phyloP scores from a whole-genome alignment of 2,113 vertebrate genomes.

The Poeciliopsis retropinna region DNA sequence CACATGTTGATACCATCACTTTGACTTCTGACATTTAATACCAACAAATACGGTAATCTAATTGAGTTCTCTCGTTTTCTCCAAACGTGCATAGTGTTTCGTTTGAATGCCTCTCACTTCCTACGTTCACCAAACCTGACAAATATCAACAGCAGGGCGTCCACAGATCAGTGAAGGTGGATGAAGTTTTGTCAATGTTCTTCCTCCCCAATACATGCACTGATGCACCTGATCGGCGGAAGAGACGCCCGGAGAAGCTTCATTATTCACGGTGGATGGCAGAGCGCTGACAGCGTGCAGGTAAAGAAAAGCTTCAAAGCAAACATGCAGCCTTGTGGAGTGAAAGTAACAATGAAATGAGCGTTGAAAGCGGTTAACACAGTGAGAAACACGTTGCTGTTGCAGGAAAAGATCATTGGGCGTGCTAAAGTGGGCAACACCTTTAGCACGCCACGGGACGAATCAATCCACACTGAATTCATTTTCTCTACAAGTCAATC shows the following conservation, averaged over 20 bases:
- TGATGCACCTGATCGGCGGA: slow-evolving; percentile 33
- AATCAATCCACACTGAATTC: slow-evolving; percentile 7
- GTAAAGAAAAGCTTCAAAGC: slow-evolving; percentile 28
- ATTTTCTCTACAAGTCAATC: slow-evolving; percentile 1
- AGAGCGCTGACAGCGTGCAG: slow-evolving; percentile 42
- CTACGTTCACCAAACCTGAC: not conserved
- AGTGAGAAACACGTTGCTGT: not conserved
- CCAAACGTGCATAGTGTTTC: not conserved
- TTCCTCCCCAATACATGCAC: slow-evolving; percentile 8
- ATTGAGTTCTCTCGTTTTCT: not conserved
- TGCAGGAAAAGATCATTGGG: slow-evolving; percentile 23
- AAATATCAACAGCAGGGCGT: slow-evolving; percentile 8
- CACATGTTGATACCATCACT: too few relatives aligned
- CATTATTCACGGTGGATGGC: slow-evolving; percentile 34
- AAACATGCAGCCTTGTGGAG: slow-evolving; percentile 20
- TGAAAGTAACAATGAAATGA: slow-evolving; percentile 4
- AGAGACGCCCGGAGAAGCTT: slow-evolving; percentile 26
- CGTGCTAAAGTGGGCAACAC: slow-evolving; percentile 27
- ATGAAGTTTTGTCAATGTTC: slow-evolving; percentile 22
- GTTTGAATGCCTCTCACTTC: not conserved
- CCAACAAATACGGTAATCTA: too few relatives aligned
- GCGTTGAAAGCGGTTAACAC: slow-evolving; percentile 26
- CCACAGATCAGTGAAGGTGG: slow-evolving; percentile 10
- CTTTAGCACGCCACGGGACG: slow-evolving; percentile 30
- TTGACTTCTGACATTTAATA: too few relatives aligned